These are phyloP conservation scores for Tachysurus fulvidraco DNA, from an alignment of 2,113 vertebrate genomes.

Conservation along the genomic window DNA sequence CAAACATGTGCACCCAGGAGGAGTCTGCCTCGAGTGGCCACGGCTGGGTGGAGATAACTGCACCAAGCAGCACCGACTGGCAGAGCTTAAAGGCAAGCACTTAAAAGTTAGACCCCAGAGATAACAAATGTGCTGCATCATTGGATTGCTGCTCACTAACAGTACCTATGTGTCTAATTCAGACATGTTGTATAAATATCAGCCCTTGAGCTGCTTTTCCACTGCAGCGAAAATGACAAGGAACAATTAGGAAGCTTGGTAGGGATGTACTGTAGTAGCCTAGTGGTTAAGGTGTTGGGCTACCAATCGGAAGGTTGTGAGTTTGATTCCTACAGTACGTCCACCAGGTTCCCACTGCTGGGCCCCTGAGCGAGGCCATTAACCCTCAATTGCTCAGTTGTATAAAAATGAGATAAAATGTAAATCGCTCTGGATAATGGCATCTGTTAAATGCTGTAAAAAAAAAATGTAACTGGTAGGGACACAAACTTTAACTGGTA, in stretches of 20 bases:
- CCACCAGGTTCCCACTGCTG: too few species aligned
- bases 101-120: slow-evolving; percentile 6
- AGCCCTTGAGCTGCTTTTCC: background rate
- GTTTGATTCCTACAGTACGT: too few species aligned
- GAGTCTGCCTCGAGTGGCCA: background rate
- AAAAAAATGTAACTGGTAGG: too few species aligned
- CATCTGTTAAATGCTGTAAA: too few species aligned
- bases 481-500: background rate
- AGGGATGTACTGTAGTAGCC: too few species aligned
- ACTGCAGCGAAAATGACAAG: too few species aligned
- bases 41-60: slow-evolving; percentile 23
- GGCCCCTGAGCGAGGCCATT: too few species aligned
- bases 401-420: too few species aligned
- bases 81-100: background rate
- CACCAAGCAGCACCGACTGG: background rate
- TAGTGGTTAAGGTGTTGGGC: too few species aligned
- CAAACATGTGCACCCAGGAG: background rate
- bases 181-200: background rate
- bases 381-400: too few species aligned
- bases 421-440: too few species aligned
- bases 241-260: background rate
- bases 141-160: slow-evolving; percentile 1
- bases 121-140: slow-evolving; percentile 6
- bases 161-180: slow-evolving; percentile 10
- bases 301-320: too few species aligned